Evolutionary conservation across 2,888 invertebrate species (phyloP), one percentile per base, ranked within the genome.

Genomic region (Noctua pronuba): DNA sequence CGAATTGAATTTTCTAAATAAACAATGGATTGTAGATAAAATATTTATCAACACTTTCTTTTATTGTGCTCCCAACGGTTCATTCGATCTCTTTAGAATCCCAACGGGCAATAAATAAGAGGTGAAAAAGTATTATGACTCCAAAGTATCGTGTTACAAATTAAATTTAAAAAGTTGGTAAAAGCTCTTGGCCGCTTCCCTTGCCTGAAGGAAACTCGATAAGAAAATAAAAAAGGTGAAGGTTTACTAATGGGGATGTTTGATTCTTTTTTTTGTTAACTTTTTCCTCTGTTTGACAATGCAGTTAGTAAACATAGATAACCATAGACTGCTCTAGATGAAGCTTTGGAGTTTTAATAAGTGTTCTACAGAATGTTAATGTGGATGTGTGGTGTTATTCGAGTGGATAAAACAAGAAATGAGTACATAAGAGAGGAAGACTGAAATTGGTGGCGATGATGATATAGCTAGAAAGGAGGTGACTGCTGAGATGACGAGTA

Each of bases 101-200:
- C 80, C 79, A 13, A 60, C 24, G 52, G 71, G 49, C 66, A 64
- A 72, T 82, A 86, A 84, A 81, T 75, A 77, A 75, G 71, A 75
- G n/a, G 31, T 41, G 70, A 75, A 74, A 80, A 86, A 79, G 71
- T 86, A 64, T 86, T 74, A 72, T 64, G 64, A 73, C 68, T 68
- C 38, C 76, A 55, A 74, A 72, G 72, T 68, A 76, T 82, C 67
- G 71, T 52, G 55, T 86, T 74, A 74, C 82, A 86, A 86, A 79
- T 86, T 79, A 69, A 84, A 77, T 82, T 82, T 80, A 28, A 66
- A 81, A 84, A 73, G 74, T 82, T 73, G 60, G 31, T 13, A 68
- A 46, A 69, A 66, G 64, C 46, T 80, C 13, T 65, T 58, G 31
- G 46, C 66, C 11, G 60, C 16, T 46, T 66, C n/a, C 35, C 10